Percentiles rank a stretch among this genome's conserved stretches.
These are phyloP conservation scores for Lepisosteus oculatus DNA, from an alignment of 2,113 vertebrate species.

Conservation along the genomic window DNA sequence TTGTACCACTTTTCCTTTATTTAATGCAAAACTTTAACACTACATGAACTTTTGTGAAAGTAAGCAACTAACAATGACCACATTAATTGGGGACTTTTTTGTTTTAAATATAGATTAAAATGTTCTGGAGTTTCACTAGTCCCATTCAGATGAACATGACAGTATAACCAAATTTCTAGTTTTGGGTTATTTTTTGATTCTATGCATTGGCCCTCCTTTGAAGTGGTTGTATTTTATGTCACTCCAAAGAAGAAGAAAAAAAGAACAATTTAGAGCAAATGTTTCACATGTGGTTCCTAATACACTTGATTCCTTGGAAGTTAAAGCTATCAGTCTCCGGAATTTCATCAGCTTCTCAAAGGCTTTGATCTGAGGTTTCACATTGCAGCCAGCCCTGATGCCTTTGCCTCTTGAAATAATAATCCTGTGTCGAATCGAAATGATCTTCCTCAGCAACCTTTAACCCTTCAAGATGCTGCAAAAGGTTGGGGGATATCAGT, in stretches of 20 bases:
- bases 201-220: slow-evolving; percentile 41
- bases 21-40: no score
- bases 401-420: slow-evolving; percentile 44
- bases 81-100: slow-evolving; percentile 30
- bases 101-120: slow-evolving; percentile 62
- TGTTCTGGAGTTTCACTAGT: slow-evolving; percentile 50
- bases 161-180: slow-evolving; percentile 66
- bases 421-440: slow-evolving; percentile 62
- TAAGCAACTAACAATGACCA: no score
- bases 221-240: slow-evolving; percentile 52
- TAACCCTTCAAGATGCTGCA: slow-evolving; percentile 50
- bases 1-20: no score
- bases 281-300: slow-evolving; percentile 18
- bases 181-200: slow-evolving; percentile 49
- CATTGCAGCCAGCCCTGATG: slow-evolving; percentile 41
- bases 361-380: slow-evolving; percentile 52
- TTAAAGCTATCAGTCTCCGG: slow-evolving; percentile 31
- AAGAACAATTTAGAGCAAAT: neutral
- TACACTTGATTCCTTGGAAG: slow-evolving; percentile 28
- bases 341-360: slow-evolving; percentile 39
- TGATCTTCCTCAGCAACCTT: slow-evolving; percentile 56
- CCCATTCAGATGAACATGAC: slow-evolving; percentile 59
- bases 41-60: no score
- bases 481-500: slow-evolving; percentile 39
- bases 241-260: slow-evolving; percentile 28